A percentile compares a stretch with the other conserved stretches of the same genome.
Conservation (phyloP, 2,797 vertebrate genomes). For the Fistularia commersonii region DNA sequence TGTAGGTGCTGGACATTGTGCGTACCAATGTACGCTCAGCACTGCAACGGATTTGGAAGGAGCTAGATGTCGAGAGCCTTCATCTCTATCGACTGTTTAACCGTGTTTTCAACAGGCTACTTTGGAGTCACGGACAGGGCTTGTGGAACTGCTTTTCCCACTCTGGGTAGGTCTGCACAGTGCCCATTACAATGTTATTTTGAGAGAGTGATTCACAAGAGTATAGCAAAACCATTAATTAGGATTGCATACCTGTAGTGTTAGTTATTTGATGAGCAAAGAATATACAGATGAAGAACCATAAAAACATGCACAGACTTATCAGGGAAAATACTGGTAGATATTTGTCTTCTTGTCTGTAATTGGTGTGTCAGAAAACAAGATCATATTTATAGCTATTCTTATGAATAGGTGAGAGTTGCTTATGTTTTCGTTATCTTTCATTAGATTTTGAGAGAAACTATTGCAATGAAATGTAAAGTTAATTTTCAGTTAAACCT, state of each 20-base stretch:
- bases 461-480: too few species aligned
- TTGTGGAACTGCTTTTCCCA: slow-evolving; percentile 97
- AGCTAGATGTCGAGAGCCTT: slow-evolving; percentile 87
- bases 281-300: too few species aligned
- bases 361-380: too few species aligned
- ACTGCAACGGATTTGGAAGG: slow-evolving; percentile 90
- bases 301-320: too few species aligned
- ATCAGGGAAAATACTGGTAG: too few species aligned
- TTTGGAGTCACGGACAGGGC: slow-evolving; percentile 96
- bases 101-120: slow-evolving; percentile 90
- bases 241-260: background rate
- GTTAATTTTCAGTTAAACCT: too few species aligned
- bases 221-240: background rate
- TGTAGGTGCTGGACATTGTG: slow-evolving; percentile 94
- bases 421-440: too few species aligned
- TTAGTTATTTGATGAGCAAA: background rate
- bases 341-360: too few species aligned
- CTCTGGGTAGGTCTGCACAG: slow-evolving; percentile 81
- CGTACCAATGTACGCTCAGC: slow-evolving; percentile 84
- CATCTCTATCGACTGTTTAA: slow-evolving; percentile 90
- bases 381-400: too few species aligned
- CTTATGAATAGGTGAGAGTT: too few species aligned
- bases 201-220: too few species aligned
- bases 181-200: background rate
- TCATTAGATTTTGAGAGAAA: too few species aligned